Evolutionary conservation across 2,113 vertebrate genomes (phyloP), one percentile per base, ranked within the genome.

Genomic region (Henicopernis longicauda): DNA sequence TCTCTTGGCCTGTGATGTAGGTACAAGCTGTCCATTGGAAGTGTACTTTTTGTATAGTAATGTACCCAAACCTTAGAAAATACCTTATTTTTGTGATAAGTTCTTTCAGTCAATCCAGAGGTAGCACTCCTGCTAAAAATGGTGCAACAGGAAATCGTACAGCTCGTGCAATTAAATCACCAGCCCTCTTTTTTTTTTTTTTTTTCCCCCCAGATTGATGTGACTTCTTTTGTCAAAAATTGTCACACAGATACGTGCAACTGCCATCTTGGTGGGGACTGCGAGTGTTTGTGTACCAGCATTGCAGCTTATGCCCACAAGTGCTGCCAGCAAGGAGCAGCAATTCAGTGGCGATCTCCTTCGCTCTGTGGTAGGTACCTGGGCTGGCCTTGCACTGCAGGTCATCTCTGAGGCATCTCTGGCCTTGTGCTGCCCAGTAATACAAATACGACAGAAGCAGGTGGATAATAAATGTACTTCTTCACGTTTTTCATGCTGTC

Each of bases 161-260:
- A 67, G 17, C 38, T 91, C 38, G 8, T 59, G n/a, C 52, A 59
- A 16, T 52, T 18, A 57, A 90, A 12, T 67, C 23, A 71, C 34
- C 26, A 65, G 7, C 21, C 11, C 6, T 74, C 7, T 26, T 55
- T n/a, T 6, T 38, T n/a, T 16, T 2, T 11, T 52, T 15, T 16
- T 29, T 10, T 67, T 11, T 6, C 32, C 40, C 58, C 78, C 59
- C 92, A 99, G 99, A 99, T 99, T 82, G 99, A 99, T 91, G 99
- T 99, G 96, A 99, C 99, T 96, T 99, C 99, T 98, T 99, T 99
- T 98, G 99, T 99, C 94, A 99, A 99, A 97, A 99, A 99, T 83
- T 99, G 99, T 89, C 98, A 99, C 85, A 99, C 99, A 77, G 99
- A 99, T 89, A 99, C 99, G 0, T 99, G 99, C 93, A 99, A 99